Evolutionary conservation across 2,888 invertebrate genomes (phyloP).

Genomic region (Drosophila neotestacea): DNA sequence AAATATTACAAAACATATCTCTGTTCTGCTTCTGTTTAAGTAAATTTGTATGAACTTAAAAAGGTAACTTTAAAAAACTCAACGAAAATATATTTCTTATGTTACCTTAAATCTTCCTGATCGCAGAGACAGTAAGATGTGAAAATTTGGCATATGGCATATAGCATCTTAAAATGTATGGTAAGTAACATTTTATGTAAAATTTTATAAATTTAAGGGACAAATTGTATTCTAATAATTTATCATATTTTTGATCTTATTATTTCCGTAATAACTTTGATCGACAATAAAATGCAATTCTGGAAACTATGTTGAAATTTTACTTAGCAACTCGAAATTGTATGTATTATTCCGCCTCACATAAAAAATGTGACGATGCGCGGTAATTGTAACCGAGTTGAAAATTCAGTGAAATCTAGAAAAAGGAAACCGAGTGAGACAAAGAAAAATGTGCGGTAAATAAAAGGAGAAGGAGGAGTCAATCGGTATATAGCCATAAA

Average conservation of each 20-base stretch:
- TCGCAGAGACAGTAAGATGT: too few species aligned
- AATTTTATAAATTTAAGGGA: too few species aligned
- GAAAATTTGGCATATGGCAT: too few species aligned
- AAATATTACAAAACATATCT: too few species aligned
- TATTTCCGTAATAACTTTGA: neutral
- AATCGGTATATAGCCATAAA: conserved; percentile 30
- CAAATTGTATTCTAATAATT: neutral
- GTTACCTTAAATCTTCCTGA: too few species aligned
- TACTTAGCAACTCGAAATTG: neutral
- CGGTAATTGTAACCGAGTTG: conserved; percentile 45
- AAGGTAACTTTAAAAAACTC: too few species aligned
- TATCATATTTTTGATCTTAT: neutral
- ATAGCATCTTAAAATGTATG: too few species aligned
- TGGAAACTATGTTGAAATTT: conserved; percentile 24
- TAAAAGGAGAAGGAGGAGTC: conserved; percentile 5
- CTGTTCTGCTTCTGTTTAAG: too few species aligned
- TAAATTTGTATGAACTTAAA: too few species aligned
- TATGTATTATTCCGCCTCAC: neutral
- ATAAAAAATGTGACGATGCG: conserved; percentile 34
- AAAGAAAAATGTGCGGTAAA: conserved; percentile 23
- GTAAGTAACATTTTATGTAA: too few species aligned
- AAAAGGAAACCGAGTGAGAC: conserved; percentile 10
- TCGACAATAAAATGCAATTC: conserved; percentile 6
- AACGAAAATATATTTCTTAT: too few species aligned
- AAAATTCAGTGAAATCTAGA: conserved; percentile 46